These are phyloP conservation scores for Hippocampus barbouri DNA, from an alignment of 2,113 vertebrate genomes.

Conservation along the genomic window DNA sequence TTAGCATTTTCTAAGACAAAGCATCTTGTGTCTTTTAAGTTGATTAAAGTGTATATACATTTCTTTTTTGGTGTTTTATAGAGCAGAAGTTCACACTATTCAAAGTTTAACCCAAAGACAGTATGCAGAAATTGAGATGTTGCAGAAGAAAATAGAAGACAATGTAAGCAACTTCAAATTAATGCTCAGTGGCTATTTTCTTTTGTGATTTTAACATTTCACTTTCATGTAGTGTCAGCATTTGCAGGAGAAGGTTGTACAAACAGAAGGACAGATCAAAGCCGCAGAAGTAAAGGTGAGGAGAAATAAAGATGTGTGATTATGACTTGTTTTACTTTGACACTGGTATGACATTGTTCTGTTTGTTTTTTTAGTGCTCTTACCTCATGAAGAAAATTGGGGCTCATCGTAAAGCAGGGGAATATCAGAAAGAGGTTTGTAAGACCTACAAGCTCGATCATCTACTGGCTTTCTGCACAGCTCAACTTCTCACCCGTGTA, in stretches of 20 bases:
- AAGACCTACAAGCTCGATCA: not conserved
- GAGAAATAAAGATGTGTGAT: not conserved
- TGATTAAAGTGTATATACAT: not conserved
- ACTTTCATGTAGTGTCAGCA: slow-evolving; percentile 65
- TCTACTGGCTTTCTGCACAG: not conserved
- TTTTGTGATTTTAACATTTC: not conserved
- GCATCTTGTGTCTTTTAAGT: too few species aligned
- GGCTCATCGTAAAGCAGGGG: slow-evolving; percentile 78
- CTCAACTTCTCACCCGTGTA: slow-evolving; percentile 1
- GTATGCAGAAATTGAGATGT: slow-evolving; percentile 69
- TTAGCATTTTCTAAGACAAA: too few species aligned
- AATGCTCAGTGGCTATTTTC: not conserved
- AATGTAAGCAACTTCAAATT: slow-evolving; percentile 65
- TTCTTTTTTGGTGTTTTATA: slow-evolving; percentile 44
- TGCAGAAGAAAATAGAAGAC: slow-evolving; percentile 78
- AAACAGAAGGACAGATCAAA: slow-evolving; percentile 80
- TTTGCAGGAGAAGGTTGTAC: slow-evolving; percentile 71
- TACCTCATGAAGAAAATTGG: slow-evolving; percentile 77
- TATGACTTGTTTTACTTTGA: slow-evolving; percentile 14
- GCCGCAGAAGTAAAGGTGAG: slow-evolving; percentile 80
- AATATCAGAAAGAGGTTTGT: slow-evolving; percentile 81
- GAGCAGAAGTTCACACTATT: slow-evolving; percentile 71
- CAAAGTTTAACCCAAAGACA: slow-evolving; percentile 69
- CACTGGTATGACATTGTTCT: slow-evolving; percentile 1
- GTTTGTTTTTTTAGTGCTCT: slow-evolving; percentile 66